Base-by-base conservation (phyloP, 2,888 invertebrate genomes). In the Nebria brevicollis region DNA sequence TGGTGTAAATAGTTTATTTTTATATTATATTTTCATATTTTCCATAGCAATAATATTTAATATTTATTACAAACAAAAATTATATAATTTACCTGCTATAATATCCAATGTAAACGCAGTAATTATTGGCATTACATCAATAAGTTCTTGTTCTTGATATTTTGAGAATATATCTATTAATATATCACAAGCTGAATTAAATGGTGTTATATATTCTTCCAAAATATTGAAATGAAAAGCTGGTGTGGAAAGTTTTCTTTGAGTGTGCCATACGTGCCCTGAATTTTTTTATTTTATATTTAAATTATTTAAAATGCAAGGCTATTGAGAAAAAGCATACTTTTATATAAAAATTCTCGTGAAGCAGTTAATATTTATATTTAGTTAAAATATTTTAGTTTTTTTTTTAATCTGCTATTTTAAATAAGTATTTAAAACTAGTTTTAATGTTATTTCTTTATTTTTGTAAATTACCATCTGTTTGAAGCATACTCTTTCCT, bases 181-280 rank as follows among this genome's bases (percentile, higher is more conserved):
- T 54, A n/a, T 75, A 20, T 68, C 74, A 54, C 75, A 34, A 20
- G 72, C 42, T 25, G 64, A 3, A 75, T 79, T 66, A 43, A 79
- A 79, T 65, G 68, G 25, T 41, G 42, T 26, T 42, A 79, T 25
- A 68, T 66, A 79, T 13, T 79, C 75, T n/a, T 79, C 79, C 75
- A 79, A 43, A 54, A 79, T 75, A 54, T 79, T 79, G 20, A 79
- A 79, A 66, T 79, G 79, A 75, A 79, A 79, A 2, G 79, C 75
- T 66, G 79, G 74, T 20, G 79, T 79, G 4, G 74, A 43, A 5
- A 75, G 68, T 75, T 79, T 79, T 75, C 79, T 74, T 68, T 73
- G 66, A 42, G 65, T 79, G 10, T 79, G 79, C 79, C 79, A 79
- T 11, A 15, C 43, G 43, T 43, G 74, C 1, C 79, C 79, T 79